A percentile compares a stretch with the other conserved stretches of the same genome.
phyloP scores from a whole-genome alignment of 1,140 invertebrate genomes.

The Drosophila arawakana region DNA sequence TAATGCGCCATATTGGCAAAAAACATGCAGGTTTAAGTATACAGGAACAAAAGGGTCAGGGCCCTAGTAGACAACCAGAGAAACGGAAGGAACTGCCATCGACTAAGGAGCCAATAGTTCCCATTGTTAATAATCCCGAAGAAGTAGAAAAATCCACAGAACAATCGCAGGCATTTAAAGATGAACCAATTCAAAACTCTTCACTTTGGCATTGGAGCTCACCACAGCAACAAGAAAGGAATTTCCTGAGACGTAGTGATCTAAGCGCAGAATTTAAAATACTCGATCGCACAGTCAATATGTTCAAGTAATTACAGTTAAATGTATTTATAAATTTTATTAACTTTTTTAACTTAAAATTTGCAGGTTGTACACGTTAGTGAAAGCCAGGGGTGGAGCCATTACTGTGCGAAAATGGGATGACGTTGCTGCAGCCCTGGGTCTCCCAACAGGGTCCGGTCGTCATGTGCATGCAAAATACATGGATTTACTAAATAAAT shows the following conservation, averaged over 20 bases:
- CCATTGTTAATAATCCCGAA: background rate
- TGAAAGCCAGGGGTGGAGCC: conserved; percentile 25
- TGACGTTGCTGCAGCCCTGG: conserved; percentile 24
- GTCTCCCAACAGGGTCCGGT: conserved; percentile 6
- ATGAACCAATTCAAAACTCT: background rate
- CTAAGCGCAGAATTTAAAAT: conserved; percentile 17
- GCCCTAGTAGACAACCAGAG: background rate
- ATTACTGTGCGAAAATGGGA: conserved; percentile 31
- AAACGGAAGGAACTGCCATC: background rate
- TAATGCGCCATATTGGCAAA: conserved; percentile 39
- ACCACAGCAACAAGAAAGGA: conserved; percentile 31
- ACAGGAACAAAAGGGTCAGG: background rate
- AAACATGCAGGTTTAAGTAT: conserved; percentile 16
- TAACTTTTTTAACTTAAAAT: background rate
- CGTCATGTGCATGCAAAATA: conserved; percentile 23
- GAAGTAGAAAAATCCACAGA: background rate
- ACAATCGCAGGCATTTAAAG: background rate
- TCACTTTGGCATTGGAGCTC: conserved; percentile 37
- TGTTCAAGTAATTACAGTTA: conserved; percentile 24
- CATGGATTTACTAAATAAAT: conserved; percentile 24
- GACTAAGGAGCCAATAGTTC: background rate
- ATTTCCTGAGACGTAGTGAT: conserved; percentile 24
- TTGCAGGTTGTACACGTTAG: conserved; percentile 27
- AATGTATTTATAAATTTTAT: background rate
- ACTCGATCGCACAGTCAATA: conserved; percentile 14